These are phyloP conservation scores for Dioctria rufipes DNA, from an alignment of 2,888 invertebrate genomes.

Conservation along the genomic window DNA sequence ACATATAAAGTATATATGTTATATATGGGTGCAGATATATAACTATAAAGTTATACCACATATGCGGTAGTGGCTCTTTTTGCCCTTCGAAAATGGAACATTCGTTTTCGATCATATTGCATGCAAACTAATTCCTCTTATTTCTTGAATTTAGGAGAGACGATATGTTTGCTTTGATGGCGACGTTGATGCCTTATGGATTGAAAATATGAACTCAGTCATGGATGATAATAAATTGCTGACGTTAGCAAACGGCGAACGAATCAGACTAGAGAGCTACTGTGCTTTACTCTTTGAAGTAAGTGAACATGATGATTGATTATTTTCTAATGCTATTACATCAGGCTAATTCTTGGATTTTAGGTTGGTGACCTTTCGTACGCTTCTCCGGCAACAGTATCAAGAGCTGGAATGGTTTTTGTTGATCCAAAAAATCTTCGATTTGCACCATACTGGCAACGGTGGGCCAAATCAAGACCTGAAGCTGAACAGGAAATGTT, in stretches of 20 bases:
- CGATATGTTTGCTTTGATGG: slow-evolving; percentile 93
- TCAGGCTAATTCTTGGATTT: slow-evolving; percentile 37
- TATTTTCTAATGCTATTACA: slow-evolving; percentile 53
- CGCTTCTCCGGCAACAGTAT: slow-evolving; percentile 94
- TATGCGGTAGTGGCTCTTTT: neutral
- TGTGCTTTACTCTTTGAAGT: slow-evolving; percentile 90
- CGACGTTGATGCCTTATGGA: slow-evolving; percentile 95
- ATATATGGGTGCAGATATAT: neutral
- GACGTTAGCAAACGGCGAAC: slow-evolving; percentile 92
- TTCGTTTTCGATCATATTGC: neutral
- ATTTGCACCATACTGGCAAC: slow-evolving; percentile 88
- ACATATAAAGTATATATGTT: too few species aligned
- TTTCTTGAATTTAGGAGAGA: slow-evolving; percentile 74
- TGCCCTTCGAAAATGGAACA: neutral
- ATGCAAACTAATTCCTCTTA: slow-evolving; percentile 20
- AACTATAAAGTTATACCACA: neutral
- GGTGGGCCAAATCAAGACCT: slow-evolving; percentile 79
- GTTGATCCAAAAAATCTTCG: slow-evolving; percentile 94
- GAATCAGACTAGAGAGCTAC: slow-evolving; percentile 85
- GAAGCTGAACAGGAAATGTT: slow-evolving; percentile 73
- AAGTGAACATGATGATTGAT: slow-evolving; percentile 57
- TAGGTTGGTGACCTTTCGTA: slow-evolving; percentile 89
- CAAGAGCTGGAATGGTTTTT: slow-evolving; percentile 94
- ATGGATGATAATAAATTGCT: slow-evolving; percentile 95
- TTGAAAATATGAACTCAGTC: slow-evolving; percentile 97